Evolutionary conservation across 2,113 vertebrate genomes (phyloP), one percentile per base, ranked within the genome.

Genomic region (Rafetus swinhoei): DNA sequence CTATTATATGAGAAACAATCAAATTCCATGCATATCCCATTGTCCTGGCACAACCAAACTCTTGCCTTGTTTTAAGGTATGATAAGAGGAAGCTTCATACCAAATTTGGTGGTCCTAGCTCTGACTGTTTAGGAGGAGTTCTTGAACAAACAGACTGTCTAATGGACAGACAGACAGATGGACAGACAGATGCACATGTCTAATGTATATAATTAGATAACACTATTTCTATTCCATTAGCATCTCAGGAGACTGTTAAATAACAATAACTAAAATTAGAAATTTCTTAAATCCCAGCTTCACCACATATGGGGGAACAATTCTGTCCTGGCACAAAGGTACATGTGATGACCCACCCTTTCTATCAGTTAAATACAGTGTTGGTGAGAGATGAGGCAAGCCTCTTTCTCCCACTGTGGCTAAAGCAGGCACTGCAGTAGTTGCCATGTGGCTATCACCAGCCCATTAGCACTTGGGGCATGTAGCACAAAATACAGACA

Each of bases 271-370:
- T 72, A 35, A 72, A 80, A 29, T 8, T 87, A 76, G 87, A 95
- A 95, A 94, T 93, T 60, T 80, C 14, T n/a, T 25, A 79, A 65
- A 91, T 89, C 7, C 21, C 85, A 83, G 94, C 89, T 91, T 88
- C 88, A 92, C 32, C n/a, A 60, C 72, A 54, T 60, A 56, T 12
- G 21, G 89, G 86, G 32, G 82, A 93, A 81, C 7, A 25, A 22
- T 77, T 81, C n/a, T 80, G n/a, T 56, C 15, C 74, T 81, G 8
- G 65, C 65, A 54, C 65, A 94, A 65, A 92, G 12, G 90, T 80
- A 87, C 13, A 89, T 59, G 55, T 12, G 76, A 91, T 91, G 92
- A 89, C 88, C 89, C 79, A 82, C 59, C 88, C 55, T 35, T 90
- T 72, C 5, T 8, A 82, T 79, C 74, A 84, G 65, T 92, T 92